These are phyloP conservation scores for Falco peregrinus DNA, from an alignment of 2,797 vertebrate species.

Conservation along the genomic window DNA sequence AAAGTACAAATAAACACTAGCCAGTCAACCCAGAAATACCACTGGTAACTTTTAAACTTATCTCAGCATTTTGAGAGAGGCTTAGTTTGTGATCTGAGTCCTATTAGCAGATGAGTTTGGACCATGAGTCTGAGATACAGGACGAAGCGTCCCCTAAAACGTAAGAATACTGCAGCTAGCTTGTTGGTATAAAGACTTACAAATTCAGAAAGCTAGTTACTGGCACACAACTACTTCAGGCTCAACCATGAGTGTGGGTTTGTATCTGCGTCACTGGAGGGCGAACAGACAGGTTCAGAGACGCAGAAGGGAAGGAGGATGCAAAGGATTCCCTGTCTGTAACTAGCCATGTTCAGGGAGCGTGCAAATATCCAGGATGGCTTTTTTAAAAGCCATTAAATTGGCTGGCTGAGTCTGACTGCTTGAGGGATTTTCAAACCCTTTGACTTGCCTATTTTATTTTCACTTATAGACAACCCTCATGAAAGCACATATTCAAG, in stretches of 20 bases:
- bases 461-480: neutral
- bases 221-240: neutral
- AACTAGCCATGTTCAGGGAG: neutral
- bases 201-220: neutral
- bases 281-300: neutral
- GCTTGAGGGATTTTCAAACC: neutral
- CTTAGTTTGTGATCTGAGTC: neutral
- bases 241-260: neutral
- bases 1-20: neutral
- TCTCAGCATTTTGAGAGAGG: neutral
- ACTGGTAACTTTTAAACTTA: neutral
- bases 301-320: neutral
- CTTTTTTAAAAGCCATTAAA: neutral
- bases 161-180: neutral
- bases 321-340: neutral
- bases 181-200: neutral
- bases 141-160: neutral
- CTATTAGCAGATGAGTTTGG: neutral
- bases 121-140: neutral
- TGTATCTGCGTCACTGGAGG: neutral
- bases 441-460: neutral
- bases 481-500: neutral
- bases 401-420: neutral
- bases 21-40: neutral
- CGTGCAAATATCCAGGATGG: accelerated